Percentiles rank a stretch among this genome's conserved stretches.
These are phyloP conservation scores for Phoebastria nigripes DNA, from an alignment of 2,797 vertebrate genomes.

Conservation along the genomic window DNA sequence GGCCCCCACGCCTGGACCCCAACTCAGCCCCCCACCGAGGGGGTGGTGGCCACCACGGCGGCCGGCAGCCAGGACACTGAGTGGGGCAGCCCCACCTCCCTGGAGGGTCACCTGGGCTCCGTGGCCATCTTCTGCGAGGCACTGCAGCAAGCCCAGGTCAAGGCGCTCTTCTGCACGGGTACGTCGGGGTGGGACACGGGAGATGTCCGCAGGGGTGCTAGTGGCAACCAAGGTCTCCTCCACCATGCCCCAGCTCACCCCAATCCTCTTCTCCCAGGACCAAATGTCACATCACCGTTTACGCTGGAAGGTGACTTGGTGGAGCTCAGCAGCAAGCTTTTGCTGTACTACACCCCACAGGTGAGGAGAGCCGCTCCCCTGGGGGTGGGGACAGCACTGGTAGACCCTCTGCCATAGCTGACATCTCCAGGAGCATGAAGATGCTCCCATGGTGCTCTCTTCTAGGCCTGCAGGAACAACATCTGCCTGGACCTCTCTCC, in stretches of 20 bases:
- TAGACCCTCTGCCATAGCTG: not conserved
- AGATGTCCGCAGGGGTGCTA: fast-evolving
- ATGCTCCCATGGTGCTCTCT: not conserved
- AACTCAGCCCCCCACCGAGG: slow-evolving; percentile 69
- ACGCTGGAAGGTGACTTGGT: slow-evolving; percentile 86
- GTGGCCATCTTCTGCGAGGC: slow-evolving; percentile 93
- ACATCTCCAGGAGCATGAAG: not conserved
- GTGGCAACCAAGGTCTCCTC: not conserved
- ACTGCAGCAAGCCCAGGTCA: slow-evolving; percentile 82
- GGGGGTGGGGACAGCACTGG: not conserved
- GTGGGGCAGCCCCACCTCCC: slow-evolving; percentile 93
- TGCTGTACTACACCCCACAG: slow-evolving; percentile 98
- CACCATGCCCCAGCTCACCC: not conserved
- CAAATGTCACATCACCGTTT: slow-evolving; percentile 88
- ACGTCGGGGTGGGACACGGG: fast-evolving
- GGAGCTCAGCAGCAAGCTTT: slow-evolving; percentile 86
- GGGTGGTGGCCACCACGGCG: slow-evolving; percentile 82
- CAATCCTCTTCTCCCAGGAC: slow-evolving; percentile 75
- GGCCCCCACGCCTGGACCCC: slow-evolving; percentile 64
- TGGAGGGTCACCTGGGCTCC: slow-evolving; percentile 89
- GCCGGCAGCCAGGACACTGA: slow-evolving; percentile 93
- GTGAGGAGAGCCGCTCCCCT: slow-evolving; percentile 54
- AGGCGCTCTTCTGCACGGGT: slow-evolving; percentile 82
- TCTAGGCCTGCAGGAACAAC: slow-evolving; percentile 91
- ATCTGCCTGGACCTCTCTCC: slow-evolving; percentile 94